Evolutionary conservation across 2,888 invertebrate genomes (phyloP).

Genomic region (Plusia festucae): DNA sequence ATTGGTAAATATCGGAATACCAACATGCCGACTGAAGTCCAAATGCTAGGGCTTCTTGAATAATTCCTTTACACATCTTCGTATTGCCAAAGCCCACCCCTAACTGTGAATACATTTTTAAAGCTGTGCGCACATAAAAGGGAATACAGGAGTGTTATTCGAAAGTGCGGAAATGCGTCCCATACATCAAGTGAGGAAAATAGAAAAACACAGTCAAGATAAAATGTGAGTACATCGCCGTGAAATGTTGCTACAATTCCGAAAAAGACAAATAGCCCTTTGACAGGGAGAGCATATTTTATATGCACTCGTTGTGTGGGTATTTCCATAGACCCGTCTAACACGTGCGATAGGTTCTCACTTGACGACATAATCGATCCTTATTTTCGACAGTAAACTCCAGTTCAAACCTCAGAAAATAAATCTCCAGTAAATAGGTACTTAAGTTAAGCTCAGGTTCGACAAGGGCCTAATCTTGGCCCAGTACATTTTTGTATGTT

Average conservation of each 20-base stretch:
- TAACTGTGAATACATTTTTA: conserved; percentile 86
- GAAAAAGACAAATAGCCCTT: conserved; percentile 82
- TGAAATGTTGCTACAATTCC: conserved; percentile 84
- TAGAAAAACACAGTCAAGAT: conserved; percentile 85
- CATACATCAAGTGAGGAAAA: conserved; percentile 86
- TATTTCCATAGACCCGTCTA: not conserved
- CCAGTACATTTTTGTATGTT: too few species aligned
- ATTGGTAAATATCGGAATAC: conserved; percentile 34
- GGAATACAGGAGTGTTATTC: conserved; percentile 84
- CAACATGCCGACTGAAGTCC: conserved; percentile 29
- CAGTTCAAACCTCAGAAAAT: not conserved
- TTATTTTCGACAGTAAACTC: too few species aligned
- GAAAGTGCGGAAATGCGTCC: conserved; percentile 88
- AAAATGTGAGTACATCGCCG: conserved; percentile 83
- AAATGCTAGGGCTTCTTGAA: conserved; percentile 65
- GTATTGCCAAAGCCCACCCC: conserved; percentile 70
- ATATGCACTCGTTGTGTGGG: conserved; percentile 67
- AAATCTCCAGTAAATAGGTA: too few species aligned
- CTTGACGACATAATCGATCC: not conserved
- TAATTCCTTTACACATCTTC: conserved; percentile 74
- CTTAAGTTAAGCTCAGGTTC: not conserved
- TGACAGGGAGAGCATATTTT: conserved; percentile 75
- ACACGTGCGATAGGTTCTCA: not conserved
- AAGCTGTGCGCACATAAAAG: conserved; percentile 84
- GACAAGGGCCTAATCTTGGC: not conserved